Evolutionary conservation across 2,888 invertebrate genomes (phyloP).

Genomic region (Iphiclides podalirius): DNA sequence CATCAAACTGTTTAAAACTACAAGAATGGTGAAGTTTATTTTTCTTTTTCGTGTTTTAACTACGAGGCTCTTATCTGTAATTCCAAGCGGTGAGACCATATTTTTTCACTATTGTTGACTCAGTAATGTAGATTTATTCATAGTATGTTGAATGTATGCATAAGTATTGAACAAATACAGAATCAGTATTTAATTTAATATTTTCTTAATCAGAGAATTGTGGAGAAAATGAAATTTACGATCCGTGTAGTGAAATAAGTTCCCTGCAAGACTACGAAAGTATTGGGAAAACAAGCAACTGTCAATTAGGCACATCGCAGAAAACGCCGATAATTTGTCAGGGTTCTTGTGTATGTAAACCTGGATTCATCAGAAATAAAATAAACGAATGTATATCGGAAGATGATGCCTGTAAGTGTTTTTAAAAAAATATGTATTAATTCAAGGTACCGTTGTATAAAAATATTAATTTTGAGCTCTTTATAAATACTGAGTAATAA

Average conservation of each 20-base stretch:
- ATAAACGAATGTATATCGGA: neutral
- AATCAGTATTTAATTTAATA: neutral
- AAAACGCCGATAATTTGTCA: slow-evolving; percentile 1
- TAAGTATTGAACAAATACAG: neutral
- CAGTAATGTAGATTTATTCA: neutral
- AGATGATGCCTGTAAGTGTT: neutral
- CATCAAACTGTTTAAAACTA: neutral
- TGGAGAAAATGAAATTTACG: neutral
- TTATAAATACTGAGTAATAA: too few species aligned
- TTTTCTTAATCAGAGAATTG: neutral
- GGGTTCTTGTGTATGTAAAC: neutral
- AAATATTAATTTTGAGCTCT: too few species aligned
- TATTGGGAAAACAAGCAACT: slow-evolving; percentile 11
- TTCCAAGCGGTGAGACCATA: neutral
- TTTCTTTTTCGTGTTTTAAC: neutral
- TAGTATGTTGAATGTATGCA: neutral
- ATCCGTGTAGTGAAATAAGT: neutral
- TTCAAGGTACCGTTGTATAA: neutral
- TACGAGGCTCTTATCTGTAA: neutral
- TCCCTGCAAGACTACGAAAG: neutral
- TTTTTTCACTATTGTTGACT: neutral
- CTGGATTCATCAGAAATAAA: neutral
- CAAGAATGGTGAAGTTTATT: neutral
- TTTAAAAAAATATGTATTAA: neutral
- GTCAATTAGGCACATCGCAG: slow-evolving; percentile 8